phyloP scores from a whole-genome alignment of 2,888 invertebrate genomes.

The Metacarcinus magister region DNA sequence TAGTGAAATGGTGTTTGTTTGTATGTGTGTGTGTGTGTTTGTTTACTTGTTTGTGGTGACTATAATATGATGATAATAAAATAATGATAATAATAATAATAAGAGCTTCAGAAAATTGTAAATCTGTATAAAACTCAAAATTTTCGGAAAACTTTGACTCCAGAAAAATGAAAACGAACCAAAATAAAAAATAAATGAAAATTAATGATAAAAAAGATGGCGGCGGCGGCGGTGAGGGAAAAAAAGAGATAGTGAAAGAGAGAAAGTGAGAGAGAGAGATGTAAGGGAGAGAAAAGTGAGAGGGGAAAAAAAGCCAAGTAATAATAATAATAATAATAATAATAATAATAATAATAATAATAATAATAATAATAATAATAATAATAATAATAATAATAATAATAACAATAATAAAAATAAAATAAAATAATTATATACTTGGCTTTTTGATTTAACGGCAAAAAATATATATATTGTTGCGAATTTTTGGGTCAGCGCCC shows the following conservation, averaged over 20 bases:
- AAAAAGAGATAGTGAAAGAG: not conserved
- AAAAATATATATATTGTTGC: not conserved
- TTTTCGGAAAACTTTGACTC: no score
- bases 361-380: constrained; percentile 5
- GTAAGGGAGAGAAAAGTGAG: not conserved
- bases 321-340: not conserved
- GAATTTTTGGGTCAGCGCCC: constrained; percentile 26
- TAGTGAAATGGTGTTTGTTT: no score
- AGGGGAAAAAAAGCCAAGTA: not conserved
- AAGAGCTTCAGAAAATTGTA: no score
- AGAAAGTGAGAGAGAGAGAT: not conserved
- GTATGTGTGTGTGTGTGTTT: no score
- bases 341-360: not conserved
- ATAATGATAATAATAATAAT: no score
- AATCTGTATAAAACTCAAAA: no score
- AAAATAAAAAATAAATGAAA: not conserved
- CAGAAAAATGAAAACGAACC: no score
- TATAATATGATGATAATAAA: no score
- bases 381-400: constrained; percentile 7
- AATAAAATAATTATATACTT: not conserved
- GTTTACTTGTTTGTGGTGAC: no score
- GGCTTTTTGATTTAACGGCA: not conserved
- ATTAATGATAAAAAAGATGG: not conserved
- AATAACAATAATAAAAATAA: not conserved
- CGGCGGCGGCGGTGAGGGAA: not conserved